These are phyloP conservation scores for Phalera bucephala DNA, from an alignment of 2,888 invertebrate species.

Conservation along the genomic window DNA sequence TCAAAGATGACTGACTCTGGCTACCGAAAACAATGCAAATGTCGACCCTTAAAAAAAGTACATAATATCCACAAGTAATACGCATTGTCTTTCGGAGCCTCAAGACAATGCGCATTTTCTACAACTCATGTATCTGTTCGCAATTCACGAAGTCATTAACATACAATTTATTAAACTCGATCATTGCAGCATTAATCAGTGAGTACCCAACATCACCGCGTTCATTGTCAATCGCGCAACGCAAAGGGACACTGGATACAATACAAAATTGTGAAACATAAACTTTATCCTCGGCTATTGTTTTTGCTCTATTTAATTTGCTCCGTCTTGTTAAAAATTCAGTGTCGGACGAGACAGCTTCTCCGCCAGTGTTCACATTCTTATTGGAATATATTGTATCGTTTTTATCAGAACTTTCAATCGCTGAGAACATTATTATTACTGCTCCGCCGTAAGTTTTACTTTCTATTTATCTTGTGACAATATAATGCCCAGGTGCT, in stretches of 20 bases:
- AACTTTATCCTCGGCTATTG: slow-evolving; percentile 41
- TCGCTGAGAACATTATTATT: too few species aligned
- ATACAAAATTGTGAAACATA: slow-evolving; percentile 50
- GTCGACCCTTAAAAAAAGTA: too few species aligned
- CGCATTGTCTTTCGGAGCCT: too few species aligned
- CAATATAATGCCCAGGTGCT: background rate
- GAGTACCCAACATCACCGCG: slow-evolving; percentile 8
- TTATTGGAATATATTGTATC: slow-evolving; percentile 17
- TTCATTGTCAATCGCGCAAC: slow-evolving; percentile 31
- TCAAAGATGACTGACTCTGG: too few species aligned
- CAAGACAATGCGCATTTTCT: too few species aligned
- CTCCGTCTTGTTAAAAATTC: slow-evolving; percentile 26
- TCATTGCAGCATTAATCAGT: slow-evolving; percentile 11
- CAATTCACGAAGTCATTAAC: slow-evolving; percentile 3
- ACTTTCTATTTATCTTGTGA: background rate
- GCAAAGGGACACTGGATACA: slow-evolving; percentile 31
- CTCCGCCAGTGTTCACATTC: slow-evolving; percentile 15
- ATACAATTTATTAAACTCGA: slow-evolving; percentile 6
- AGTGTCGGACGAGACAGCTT: slow-evolving; percentile 20
- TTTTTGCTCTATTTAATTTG: slow-evolving; percentile 49
- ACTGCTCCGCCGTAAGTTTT: too few species aligned
- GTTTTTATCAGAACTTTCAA: too few species aligned
- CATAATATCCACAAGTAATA: too few species aligned
- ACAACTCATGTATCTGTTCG: background rate
- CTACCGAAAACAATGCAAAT: too few species aligned